Conservation (phyloP, 1,140 invertebrate genomes). For the Colletes latitarsis region DNA sequence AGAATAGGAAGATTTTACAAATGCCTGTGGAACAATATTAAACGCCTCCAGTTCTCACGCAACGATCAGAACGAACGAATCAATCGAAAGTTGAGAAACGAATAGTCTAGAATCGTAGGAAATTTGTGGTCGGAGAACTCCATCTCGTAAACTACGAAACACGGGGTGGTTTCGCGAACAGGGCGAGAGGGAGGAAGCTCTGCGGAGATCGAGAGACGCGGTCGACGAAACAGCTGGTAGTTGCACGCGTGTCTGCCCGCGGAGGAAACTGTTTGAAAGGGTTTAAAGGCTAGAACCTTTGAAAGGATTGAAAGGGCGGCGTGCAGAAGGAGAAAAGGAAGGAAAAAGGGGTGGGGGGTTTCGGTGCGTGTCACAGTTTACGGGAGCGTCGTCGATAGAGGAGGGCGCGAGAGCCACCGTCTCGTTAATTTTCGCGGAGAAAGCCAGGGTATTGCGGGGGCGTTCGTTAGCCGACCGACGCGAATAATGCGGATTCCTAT, state of each 20-base stretch:
- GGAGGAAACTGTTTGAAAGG: constrained; percentile 21
- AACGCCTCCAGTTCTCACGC: no score
- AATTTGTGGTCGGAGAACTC: no score
- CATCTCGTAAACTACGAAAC: no score
- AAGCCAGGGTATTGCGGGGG: background rate
- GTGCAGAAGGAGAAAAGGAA: background rate
- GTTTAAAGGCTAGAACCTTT: constrained; percentile 14
- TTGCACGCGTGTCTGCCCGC: constrained; percentile 15
- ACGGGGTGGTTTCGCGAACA: no score
- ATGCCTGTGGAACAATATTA: no score
- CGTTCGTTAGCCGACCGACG: constrained; percentile 26
- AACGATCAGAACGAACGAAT: no score
- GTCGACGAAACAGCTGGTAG: constrained; percentile 11
- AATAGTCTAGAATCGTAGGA: no score
- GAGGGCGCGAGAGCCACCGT: background rate
- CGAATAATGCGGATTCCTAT: constrained; percentile 26
- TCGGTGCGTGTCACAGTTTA: constrained; percentile 11
- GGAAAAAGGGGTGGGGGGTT: background rate
- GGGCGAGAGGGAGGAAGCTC: no score
- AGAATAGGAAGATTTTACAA: no score
- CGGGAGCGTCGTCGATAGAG: constrained; percentile 14
- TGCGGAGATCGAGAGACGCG: background rate
- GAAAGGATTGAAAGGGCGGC: constrained; percentile 21
- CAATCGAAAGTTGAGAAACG: no score
- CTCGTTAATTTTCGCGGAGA: constrained; percentile 22